A percentile compares a stretch with the other conserved stretches of the same genome.
Conservation (phyloP, 2,797 vertebrate genomes). For the Phyllotis vaccarum region DNA sequence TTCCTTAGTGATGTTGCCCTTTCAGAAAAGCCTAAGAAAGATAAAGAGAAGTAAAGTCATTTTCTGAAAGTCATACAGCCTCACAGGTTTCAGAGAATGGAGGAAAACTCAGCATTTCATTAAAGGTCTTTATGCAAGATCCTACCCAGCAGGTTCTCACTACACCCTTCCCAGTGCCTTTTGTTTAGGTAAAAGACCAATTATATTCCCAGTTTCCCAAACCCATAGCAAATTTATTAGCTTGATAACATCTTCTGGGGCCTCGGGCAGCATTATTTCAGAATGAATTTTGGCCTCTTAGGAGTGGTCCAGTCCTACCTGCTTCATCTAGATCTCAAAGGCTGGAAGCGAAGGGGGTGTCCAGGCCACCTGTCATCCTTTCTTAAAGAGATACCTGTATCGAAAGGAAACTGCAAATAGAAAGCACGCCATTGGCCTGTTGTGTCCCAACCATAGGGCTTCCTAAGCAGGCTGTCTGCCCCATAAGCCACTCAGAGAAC, state of each 20-base stretch:
- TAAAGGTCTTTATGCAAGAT: not conserved
- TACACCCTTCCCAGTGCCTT: not conserved
- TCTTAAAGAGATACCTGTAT: not conserved
- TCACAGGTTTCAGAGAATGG: not conserved
- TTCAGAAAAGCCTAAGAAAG: not conserved
- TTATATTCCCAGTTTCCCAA: not conserved
- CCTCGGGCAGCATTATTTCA: not conserved
- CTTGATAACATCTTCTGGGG: not conserved
- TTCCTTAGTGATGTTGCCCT: not conserved
- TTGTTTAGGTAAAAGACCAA: not conserved
- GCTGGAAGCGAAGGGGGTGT: not conserved
- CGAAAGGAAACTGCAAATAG: not conserved
- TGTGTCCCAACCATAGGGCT: not conserved
- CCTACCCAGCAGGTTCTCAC: not conserved
- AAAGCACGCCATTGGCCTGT: not conserved
- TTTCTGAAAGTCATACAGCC: not conserved
- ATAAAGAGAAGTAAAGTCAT: not conserved
- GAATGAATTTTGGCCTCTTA: not conserved
- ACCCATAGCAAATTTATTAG: not conserved
- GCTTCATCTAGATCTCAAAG: not conserved
- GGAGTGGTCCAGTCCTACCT: no score
- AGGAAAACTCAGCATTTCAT: not conserved
- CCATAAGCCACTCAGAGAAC: not conserved
- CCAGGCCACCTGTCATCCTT: fast-evolving
- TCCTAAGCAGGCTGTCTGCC: not conserved